Percentiles rank a stretch among this genome's conserved stretches.
Evolutionary conservation across 2,113 vertebrate species (phyloP).

Genomic region (Pristiophorus japonicus): DNA sequence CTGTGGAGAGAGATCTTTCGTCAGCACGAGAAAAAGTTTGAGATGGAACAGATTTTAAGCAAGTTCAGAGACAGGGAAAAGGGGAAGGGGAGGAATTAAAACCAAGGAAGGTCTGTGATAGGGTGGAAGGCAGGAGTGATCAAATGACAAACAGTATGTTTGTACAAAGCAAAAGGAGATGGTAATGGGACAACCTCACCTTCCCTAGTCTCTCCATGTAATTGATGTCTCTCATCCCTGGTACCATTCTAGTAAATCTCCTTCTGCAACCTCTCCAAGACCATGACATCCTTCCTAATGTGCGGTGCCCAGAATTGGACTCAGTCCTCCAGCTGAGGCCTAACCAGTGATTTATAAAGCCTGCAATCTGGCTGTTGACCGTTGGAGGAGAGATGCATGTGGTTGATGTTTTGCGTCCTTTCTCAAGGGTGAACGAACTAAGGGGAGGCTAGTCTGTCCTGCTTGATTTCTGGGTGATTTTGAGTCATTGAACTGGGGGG

Average conservation of each 20-base stretch:
- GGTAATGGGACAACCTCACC: no score
- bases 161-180: no score
- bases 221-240: background rate
- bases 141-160: no score
- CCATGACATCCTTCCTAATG: background rate
- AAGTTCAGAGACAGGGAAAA: no score
- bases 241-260: background rate
- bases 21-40: no score
- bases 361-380: background rate
- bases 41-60: no score
- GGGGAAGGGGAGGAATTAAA: no score
- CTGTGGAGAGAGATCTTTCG: no score
- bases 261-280: background rate
- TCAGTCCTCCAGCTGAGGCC: background rate
- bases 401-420: background rate
- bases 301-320: background rate
- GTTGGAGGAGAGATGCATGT: background rate
- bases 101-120: no score
- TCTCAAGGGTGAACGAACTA: background rate
- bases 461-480: background rate
- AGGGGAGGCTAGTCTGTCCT: background rate
- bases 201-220: no score
- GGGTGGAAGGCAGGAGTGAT: no score
- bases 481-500: background rate
- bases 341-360: background rate